A percentile compares a stretch with the other conserved stretches of the same genome.
These are phyloP conservation scores for Apamea anceps DNA, from an alignment of 2,888 invertebrate species.

Conservation along the genomic window DNA sequence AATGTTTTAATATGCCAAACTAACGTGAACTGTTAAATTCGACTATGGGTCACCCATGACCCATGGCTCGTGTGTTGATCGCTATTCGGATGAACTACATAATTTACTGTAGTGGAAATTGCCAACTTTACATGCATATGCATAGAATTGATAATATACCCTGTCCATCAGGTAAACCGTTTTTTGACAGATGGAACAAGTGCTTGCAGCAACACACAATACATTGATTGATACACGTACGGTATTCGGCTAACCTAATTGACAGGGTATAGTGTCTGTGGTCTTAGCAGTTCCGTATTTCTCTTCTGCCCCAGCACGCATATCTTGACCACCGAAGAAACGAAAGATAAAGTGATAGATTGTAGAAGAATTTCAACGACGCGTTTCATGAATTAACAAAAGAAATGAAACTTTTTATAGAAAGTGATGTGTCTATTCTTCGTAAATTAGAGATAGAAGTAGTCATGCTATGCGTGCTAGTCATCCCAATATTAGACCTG, in stretches of 20 bases:
- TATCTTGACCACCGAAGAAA: neutral
- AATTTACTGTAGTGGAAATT: no score
- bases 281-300: neutral
- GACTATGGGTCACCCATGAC: no score
- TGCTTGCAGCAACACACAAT: no score
- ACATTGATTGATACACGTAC: no score
- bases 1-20: neutral
- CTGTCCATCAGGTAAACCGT: no score
- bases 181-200: no score
- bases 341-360: neutral
- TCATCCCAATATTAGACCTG: neutral
- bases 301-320: neutral
- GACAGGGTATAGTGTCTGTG: neutral
- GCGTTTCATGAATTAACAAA: no score
- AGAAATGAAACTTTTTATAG: no score
- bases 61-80: no score
- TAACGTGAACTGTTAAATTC: neutral
- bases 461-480: neutral
- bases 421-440: neutral
- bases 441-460: neutral
- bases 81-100: no score
- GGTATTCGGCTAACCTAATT: no score
- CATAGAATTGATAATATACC: neutral
- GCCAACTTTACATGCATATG: neutral
- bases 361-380: no score